Base-by-base conservation (phyloP, 2,113 vertebrate genomes). In the Salvelinus alpinus region DNA sequence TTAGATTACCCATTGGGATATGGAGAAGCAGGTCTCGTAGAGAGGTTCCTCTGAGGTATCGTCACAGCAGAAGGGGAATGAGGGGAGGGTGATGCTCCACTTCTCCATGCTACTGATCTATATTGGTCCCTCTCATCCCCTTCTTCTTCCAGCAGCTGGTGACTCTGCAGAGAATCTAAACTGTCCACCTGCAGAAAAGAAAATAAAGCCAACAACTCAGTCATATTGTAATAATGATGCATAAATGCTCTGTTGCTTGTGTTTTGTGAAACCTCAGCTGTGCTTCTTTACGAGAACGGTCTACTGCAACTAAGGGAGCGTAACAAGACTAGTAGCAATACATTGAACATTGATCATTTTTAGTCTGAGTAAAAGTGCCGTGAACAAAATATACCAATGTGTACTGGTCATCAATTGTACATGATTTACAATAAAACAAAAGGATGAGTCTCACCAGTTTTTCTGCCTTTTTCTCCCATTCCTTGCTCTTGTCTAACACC, bases 391-490 rank as follows among this genome's bases (percentile, higher is more conserved):
- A 62, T n/a, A 62, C 5, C 59, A 62, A 9, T 62, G 59, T 62
- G 59, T 62, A 62, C n/a, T 11, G 59, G 59, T 62, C 59, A 62
- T 62, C n/a, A 62, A 7, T 60, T 60, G n/a, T 38, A 38, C 34
- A 38, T 9, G 34, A 38, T 38, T 38, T 38, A 38, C 34, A 38
- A 44, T 44, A 44, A 44, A 44, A 44, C 38, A 44, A 44, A 44
- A 44, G 38, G 38, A 44, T 65, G 3, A 24, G 7, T 54, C 64
- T 54, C 66, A 68, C 73, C 73, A 75, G 44, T 68, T 75, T 67
- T 11, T 59, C 64, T 54, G 64, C 73, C 24, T 34, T 20, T 13
- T 48, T 67, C 48, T 75, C 73, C 73, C 64, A 75, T 68, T 75
- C 64, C 14, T 75, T 65, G 44, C 47, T 68, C 64, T 29, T 68